These are phyloP conservation scores for Trachelus tabidus DNA, from an alignment of 2,888 invertebrate genomes.

Conservation along the genomic window DNA sequence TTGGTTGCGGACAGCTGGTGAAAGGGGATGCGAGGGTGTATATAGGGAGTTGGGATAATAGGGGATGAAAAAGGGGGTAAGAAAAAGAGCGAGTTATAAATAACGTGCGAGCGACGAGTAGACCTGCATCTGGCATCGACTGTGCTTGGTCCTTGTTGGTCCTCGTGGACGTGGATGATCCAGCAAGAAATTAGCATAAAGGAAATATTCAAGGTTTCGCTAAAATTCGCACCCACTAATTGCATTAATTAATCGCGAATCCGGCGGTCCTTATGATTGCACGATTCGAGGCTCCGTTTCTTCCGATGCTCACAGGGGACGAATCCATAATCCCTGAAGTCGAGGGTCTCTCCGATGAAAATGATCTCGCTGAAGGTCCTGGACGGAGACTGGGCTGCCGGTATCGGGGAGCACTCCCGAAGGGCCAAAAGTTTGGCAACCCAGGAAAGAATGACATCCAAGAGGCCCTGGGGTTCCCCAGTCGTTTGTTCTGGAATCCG, in stretches of 20 bases:
- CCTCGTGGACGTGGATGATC: too few relatives aligned
- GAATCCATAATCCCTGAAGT: slow-evolving; percentile 23
- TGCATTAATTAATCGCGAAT: slow-evolving; percentile 43
- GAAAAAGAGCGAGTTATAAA: neutral
- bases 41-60: neutral
- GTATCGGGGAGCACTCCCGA: neutral
- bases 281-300: slow-evolving; percentile 9
- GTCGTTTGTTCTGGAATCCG: neutral
- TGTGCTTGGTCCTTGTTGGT: too few relatives aligned
- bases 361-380: neutral
- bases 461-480: neutral
- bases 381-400: neutral
- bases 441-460: neutral
- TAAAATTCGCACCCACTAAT: slow-evolving; percentile 41
- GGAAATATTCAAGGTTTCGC: neutral
- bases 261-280: slow-evolving; percentile 6
- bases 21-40: neutral
- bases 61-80: neutral
- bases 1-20: neutral
- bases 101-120: neutral
- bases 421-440: neutral
- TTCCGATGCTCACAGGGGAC: slow-evolving; percentile 10
- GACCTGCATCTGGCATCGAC: too few relatives aligned
- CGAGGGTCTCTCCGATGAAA: neutral
- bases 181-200: too few relatives aligned